Evolutionary conservation across 1,140 invertebrate species (phyloP).

Genomic region (Nilaparvata lugens): DNA sequence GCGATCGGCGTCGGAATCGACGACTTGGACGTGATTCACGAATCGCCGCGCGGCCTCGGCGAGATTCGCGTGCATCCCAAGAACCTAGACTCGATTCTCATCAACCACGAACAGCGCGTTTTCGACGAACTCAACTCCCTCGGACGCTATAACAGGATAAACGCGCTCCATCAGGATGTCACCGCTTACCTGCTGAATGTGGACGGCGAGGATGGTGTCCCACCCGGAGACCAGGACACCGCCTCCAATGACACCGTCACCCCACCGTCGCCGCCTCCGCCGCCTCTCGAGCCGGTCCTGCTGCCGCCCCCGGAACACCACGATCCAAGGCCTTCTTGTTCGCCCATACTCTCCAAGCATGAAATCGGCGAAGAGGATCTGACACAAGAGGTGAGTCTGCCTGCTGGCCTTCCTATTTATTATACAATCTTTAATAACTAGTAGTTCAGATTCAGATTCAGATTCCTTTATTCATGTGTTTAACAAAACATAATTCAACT

Average conservation of each 20-base stretch:
- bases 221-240: conserved; percentile 8
- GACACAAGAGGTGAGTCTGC: conserved; percentile 39
- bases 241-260: conserved; percentile 24
- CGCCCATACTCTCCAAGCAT: no score
- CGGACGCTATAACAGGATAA: conserved; percentile 44
- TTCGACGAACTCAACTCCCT: conserved; percentile 65
- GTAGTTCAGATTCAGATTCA: no score
- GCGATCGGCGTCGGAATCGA: conserved; percentile 45
- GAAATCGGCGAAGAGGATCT: conserved; percentile 31
- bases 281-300: no score
- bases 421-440: no score
- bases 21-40: conserved; percentile 38
- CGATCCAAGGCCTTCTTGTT: no score
- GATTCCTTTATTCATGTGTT: no score
- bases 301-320: no score
- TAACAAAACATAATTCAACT: no score
- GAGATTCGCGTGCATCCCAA: conserved; percentile 60
- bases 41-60: conserved; percentile 42
- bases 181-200: conserved; percentile 38
- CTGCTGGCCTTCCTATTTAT: not conserved
- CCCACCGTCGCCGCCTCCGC: conserved; percentile 17
- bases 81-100: conserved; percentile 57
- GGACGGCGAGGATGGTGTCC: not conserved
- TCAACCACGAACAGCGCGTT: conserved; percentile 55
- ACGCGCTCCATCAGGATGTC: conserved; percentile 38